These are phyloP conservation scores for Heliconius sara DNA, from an alignment of 2,888 invertebrate genomes.

Conservation along the genomic window DNA sequence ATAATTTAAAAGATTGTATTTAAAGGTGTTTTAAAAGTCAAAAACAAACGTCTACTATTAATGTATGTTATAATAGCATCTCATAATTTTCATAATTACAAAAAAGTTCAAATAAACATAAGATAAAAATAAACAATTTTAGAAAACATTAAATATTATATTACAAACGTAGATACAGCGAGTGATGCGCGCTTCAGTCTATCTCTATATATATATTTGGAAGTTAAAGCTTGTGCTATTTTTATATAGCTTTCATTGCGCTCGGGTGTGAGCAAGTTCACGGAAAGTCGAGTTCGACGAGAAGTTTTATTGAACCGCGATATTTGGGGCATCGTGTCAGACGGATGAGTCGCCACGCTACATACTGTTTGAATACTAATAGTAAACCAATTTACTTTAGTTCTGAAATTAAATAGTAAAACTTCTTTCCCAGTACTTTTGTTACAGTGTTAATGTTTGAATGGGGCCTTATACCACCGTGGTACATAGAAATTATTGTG, in stretches of 20 bases:
- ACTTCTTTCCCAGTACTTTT: too few species aligned
- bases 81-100: too few species aligned
- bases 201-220: conserved; percentile 33
- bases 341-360: conserved; percentile 26
- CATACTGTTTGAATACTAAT: conserved; percentile 1
- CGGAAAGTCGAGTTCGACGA: conserved; percentile 71
- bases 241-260: conserved; percentile 50
- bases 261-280: conserved; percentile 72
- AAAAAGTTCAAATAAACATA: too few species aligned
- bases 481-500: background rate
- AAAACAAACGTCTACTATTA: too few species aligned
- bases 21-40: too few species aligned
- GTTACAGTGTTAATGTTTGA: too few species aligned
- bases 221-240: conserved; percentile 42
- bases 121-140: background rate
- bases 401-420: background rate
- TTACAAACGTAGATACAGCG: background rate
- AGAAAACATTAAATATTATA: background rate
- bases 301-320: conserved; percentile 72
- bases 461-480: background rate
- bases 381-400: conserved; percentile 8
- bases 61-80: too few species aligned
- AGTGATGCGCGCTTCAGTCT: background rate
- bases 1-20: too few species aligned
- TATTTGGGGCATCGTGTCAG: conserved; percentile 48